A percentile compares a stretch with the other conserved stretches of the same genome.
These are phyloP conservation scores for Arothron firmamentum DNA, from an alignment of 2,113 vertebrate genomes.

Conservation along the genomic window DNA sequence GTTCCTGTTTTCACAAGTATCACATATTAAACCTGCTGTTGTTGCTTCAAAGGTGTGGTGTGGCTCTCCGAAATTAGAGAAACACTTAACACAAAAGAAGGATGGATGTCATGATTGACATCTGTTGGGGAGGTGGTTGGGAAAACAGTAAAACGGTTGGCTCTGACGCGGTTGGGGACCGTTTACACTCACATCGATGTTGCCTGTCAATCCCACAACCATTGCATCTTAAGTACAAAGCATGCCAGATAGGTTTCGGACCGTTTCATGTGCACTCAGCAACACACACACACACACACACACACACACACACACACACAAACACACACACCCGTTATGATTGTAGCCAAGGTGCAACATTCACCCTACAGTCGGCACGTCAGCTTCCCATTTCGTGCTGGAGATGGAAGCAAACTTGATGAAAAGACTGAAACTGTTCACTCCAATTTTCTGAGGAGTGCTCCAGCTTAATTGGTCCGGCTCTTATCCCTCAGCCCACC, in stretches of 20 bases:
- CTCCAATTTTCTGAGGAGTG: constrained; percentile 65
- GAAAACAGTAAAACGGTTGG: too few species aligned
- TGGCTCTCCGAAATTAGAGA: too few species aligned
- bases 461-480: constrained; percentile 71
- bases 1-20: too few species aligned
- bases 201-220: background rate
- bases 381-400: constrained; percentile 56
- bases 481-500: constrained; percentile 69
- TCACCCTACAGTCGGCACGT: constrained; percentile 38
- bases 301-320: background rate
- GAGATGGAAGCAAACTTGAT: constrained; percentile 51
- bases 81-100: too few species aligned
- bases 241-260: constrained; percentile 2
- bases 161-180: too few species aligned
- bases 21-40: too few species aligned
- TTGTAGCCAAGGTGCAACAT: constrained; percentile 41
- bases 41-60: too few species aligned
- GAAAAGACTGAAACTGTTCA: constrained; percentile 57
- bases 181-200: background rate
- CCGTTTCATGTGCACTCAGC: background rate
- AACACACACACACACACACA: background rate
- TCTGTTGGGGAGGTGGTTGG: too few species aligned
- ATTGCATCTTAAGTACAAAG: background rate
- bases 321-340: constrained; percentile 14
- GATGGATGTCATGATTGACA: too few species aligned